Percentiles rank a stretch among this genome's conserved stretches.
Evolutionary conservation across 2,797 vertebrate genomes (phyloP).

Genomic region (Mallotus villosus): DNA sequence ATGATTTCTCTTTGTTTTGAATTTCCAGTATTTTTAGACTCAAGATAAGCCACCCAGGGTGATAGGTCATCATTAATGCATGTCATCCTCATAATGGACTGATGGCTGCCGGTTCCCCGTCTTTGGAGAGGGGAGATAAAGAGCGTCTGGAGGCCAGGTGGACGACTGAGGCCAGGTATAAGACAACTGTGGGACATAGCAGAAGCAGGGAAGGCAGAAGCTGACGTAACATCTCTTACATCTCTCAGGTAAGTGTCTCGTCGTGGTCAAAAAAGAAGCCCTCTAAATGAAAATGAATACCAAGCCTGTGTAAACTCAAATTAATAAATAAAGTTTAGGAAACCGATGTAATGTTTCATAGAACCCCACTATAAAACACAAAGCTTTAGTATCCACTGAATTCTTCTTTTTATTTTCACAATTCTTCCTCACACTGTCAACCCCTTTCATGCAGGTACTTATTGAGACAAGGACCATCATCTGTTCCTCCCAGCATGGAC

Average conservation of each 20-base stretch:
- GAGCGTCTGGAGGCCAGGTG: slow-evolving; percentile 34
- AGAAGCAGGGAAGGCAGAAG: slow-evolving; percentile 31
- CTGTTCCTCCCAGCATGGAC: slow-evolving; percentile 76
- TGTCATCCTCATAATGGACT: slow-evolving; percentile 61
- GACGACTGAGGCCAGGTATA: slow-evolving; percentile 56
- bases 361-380: too few relatives aligned
- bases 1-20: too few relatives aligned
- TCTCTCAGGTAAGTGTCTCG: slow-evolving; percentile 44
- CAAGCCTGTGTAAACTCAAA: too few relatives aligned
- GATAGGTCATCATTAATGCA: slow-evolving; percentile 51
- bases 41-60: not conserved
- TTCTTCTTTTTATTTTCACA: not conserved
- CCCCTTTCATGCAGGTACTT: slow-evolving; percentile 29
- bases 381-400: too few relatives aligned
- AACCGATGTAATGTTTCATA: too few relatives aligned
- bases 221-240: slow-evolving; percentile 13
- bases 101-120: slow-evolving; percentile 21
- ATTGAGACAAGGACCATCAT: slow-evolving; percentile 19
- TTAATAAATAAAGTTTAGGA: too few relatives aligned
- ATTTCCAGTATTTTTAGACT: not conserved
- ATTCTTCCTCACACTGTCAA: slow-evolving; percentile 15
- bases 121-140: slow-evolving; percentile 56
- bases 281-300: too few relatives aligned
- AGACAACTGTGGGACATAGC: slow-evolving; percentile 42
- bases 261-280: not conserved